Evolutionary conservation across 1,140 invertebrate species (phyloP), one percentile per base, ranked within the genome.

Genomic region (Pomacea maculata): DNA sequence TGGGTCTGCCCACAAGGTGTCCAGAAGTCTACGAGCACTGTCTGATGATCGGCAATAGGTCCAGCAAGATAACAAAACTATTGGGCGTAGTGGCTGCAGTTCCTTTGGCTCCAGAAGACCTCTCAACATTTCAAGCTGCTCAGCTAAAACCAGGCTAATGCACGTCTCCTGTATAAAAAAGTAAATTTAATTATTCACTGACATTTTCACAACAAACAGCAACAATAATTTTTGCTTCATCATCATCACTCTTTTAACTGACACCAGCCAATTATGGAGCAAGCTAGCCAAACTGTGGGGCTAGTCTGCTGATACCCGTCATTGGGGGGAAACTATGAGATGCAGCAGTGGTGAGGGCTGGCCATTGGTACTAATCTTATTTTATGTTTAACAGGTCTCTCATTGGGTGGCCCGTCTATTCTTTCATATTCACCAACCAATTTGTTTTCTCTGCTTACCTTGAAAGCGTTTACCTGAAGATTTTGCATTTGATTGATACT

Each of bases 51-150:
- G 81, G 83, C 87, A 89, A 74, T 86, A 83, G 15, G 85, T 84
- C 87, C 90, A 90, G 57, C 89, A 90, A 25, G 89, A 82, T 14
- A 91, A 80, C 3, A 91, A 82, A n/a, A 90, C 82, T 19, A 90
- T 68, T 45, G 89, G 86, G 73, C 87, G 87, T 70, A 91, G 75
- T 57, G 86, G 87, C 61, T 83, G 78, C n/a, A 90, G 87, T 82
- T 90, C 89, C 79, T 75, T 81, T 64, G 87, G 84, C 68, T 82
- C 80, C 72, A 91, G 80, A 21, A 91, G 83, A 54, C 82, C 67
- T 45, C 79, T 70, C 34, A 91, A 75, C 45, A 85, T 75, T 52
- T 84, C 82, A 83, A 88, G 88, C 75, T 86, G 80, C 54, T 85
- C 84, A 70, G 79, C 82, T 65, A 85, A 82, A 11, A 91, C 88